These are phyloP conservation scores for Harpagus bidentatus DNA, from an alignment of 2,113 vertebrate genomes.

Conservation along the genomic window DNA sequence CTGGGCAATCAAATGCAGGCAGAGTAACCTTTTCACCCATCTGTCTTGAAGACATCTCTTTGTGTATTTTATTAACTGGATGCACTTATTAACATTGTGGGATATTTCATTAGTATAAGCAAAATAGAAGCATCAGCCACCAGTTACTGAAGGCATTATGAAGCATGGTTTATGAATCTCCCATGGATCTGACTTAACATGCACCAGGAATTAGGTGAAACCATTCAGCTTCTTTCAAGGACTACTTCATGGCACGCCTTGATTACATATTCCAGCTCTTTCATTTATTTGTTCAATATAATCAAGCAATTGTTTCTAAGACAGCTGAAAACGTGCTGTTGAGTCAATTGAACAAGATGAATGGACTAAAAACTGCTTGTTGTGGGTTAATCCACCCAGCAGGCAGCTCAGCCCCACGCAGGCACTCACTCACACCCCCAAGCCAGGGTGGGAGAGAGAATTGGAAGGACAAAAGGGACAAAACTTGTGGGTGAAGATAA, in stretches of 20 bases:
- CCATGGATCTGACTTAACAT: background rate
- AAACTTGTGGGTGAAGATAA: background rate
- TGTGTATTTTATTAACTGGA: background rate
- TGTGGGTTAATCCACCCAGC: background rate
- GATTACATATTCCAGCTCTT: background rate
- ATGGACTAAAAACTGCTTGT: background rate
- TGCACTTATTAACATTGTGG: background rate
- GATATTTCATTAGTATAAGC: background rate
- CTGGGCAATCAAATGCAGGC: background rate
- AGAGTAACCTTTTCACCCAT: background rate
- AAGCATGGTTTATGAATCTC: background rate
- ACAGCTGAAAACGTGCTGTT: background rate
- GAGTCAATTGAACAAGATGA: background rate
- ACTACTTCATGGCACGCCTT: background rate
- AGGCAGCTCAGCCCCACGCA: background rate
- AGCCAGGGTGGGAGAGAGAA: background rate
- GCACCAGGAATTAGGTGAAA: background rate
- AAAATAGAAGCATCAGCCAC: background rate
- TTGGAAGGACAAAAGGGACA: background rate
- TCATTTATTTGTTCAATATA: background rate
- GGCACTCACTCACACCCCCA: accelerated
- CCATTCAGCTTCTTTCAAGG: background rate
- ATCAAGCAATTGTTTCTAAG: background rate
- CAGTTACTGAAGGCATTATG: background rate
- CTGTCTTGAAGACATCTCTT: background rate